A percentile compares a stretch with the other conserved stretches of the same genome.
Evolutionary conservation across 2,888 invertebrate genomes (phyloP).

Genomic region (Cryptops parisi): DNA sequence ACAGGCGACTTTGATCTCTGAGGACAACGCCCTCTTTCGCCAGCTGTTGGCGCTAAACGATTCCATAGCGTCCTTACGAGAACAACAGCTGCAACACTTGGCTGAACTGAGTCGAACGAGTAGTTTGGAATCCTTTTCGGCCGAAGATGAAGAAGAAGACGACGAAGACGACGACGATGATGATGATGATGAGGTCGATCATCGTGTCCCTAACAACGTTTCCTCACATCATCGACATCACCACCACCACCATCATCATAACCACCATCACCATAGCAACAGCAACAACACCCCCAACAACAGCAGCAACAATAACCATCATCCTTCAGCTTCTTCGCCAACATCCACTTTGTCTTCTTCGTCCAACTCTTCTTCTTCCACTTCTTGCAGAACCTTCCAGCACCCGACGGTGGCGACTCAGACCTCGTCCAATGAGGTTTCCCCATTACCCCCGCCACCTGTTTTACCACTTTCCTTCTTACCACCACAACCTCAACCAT

Average conservation of each 20-base stretch:
- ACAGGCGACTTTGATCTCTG: slow-evolving; percentile 11
- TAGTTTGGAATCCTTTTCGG: slow-evolving; percentile 8
- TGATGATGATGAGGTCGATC: slow-evolving; percentile 2
- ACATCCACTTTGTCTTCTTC: slow-evolving; percentile 2
- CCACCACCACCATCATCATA: no score
- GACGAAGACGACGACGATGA: no score
- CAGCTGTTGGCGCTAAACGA: slow-evolving; percentile 11
- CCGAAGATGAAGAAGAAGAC: slow-evolving; percentile 8
- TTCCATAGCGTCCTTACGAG: slow-evolving; percentile 13
- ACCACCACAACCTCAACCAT: neutral
- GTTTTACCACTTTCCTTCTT: neutral
- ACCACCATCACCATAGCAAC: no score
- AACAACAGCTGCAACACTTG: neutral
- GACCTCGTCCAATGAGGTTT: no score
- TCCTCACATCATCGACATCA: no score
- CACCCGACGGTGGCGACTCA: neutral
- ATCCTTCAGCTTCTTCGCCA: slow-evolving; percentile 1
- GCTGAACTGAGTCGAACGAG: neutral
- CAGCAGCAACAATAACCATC: no score
- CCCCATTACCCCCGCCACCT: no score
- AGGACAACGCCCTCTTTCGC: slow-evolving; percentile 15
- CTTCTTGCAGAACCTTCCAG: neutral
- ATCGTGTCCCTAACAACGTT: no score
- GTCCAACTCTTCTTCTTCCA: neutral
- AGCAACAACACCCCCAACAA: no score